A percentile compares a stretch with the other conserved stretches of the same genome.
Conservation (phyloP, 2,888 invertebrate species). For the Malthinus flaveolus region DNA sequence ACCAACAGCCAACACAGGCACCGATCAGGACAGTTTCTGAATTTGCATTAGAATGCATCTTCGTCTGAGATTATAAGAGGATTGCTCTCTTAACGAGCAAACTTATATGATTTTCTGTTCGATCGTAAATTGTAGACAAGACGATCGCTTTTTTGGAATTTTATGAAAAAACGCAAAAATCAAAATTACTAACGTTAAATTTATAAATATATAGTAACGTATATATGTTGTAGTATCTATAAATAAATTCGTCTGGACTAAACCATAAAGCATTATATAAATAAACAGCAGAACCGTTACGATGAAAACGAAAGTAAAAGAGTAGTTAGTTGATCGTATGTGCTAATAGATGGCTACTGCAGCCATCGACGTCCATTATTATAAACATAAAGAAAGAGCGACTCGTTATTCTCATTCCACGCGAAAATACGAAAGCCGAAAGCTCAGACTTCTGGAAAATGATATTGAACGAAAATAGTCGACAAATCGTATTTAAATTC, state of each 20-base stretch:
- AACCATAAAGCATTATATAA: slow-evolving; percentile 18
- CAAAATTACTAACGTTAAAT: not conserved
- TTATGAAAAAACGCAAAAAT: not conserved
- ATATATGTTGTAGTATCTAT: not conserved
- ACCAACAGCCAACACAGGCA: too few species aligned
- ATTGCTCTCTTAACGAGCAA: slow-evolving; percentile 31
- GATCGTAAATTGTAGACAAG: not conserved
- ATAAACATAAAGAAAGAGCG: slow-evolving; percentile 1
- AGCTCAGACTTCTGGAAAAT: too few species aligned
- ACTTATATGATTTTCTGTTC: slow-evolving; percentile 23
- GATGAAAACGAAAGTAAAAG: slow-evolving; percentile 25
- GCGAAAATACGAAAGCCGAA: too few species aligned
- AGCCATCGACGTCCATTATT: slow-evolving; percentile 9
- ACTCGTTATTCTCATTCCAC: slow-evolving; percentile 15
- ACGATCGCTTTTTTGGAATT: not conserved
- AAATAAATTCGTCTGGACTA: slow-evolving; percentile 6
- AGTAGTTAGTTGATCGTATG: slow-evolving; percentile 12
- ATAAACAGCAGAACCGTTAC: slow-evolving; percentile 24
- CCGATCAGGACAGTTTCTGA: slow-evolving; percentile 29
- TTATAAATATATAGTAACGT: not conserved
- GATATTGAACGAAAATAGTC: too few species aligned
- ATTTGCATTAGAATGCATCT: slow-evolving; percentile 37
- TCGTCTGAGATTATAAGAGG: slow-evolving; percentile 34
- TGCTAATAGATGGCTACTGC: slow-evolving; percentile 22
- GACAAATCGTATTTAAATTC: too few species aligned